Evolutionary conservation across 2,113 vertebrate species (phyloP).

Genomic region (Ceuthmochares aereus): DNA sequence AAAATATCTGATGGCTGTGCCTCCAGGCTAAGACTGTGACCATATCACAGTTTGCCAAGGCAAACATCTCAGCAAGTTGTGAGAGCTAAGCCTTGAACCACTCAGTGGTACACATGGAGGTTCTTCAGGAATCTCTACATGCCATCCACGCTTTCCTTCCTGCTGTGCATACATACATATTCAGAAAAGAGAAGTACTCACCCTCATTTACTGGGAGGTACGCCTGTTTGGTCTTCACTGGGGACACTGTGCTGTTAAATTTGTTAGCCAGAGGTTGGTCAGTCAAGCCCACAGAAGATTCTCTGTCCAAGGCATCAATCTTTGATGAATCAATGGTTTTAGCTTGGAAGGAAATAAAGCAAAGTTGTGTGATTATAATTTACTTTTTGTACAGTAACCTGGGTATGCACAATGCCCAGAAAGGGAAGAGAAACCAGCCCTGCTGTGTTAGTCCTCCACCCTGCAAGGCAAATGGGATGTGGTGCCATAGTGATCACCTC

Average conservation of each 20-base stretch:
- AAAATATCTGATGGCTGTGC: not conserved
- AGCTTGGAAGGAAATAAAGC: slow-evolving; percentile 32
- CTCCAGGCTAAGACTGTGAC: not conserved
- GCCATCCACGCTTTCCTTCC: not conserved
- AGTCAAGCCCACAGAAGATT: not conserved
- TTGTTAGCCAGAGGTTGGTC: not conserved
- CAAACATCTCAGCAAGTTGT: not conserved
- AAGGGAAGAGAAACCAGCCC: not conserved
- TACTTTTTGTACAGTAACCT: not conserved
- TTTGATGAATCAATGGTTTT: slow-evolving; percentile 24
- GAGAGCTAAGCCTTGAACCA: not conserved
- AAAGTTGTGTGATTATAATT: not conserved
- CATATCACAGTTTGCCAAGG: not conserved
- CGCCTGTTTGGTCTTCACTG: not conserved
- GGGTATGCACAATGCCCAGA: rapidly evolving
- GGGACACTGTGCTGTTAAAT: slow-evolving; percentile 4
- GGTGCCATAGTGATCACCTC: not conserved
- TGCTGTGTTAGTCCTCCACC: not conserved
- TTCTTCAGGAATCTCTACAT: not conserved
- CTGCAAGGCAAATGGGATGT: not conserved
- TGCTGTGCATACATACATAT: not conserved
- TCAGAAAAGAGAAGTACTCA: slow-evolving; percentile 7
- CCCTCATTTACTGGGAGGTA: not conserved
- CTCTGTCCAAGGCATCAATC: not conserved
- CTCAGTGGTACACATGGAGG: not conserved